phyloP scores from a whole-genome alignment of 2,888 invertebrate species.

The Achlya flavicornis region DNA sequence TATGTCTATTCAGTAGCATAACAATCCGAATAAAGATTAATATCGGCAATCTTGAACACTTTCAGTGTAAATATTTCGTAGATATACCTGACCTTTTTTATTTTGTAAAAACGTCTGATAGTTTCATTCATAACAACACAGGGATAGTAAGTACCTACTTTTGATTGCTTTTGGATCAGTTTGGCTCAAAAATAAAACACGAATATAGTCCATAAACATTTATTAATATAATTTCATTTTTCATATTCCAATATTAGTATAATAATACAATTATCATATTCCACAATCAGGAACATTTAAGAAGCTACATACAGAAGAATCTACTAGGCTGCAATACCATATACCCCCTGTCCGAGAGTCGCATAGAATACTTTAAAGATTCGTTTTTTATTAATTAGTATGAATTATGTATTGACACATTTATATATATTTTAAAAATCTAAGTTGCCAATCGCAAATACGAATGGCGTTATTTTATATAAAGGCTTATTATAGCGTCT shows the following conservation, averaged over 20 bases:
- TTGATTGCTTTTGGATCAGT: too few relatives aligned
- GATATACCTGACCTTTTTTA: too few relatives aligned
- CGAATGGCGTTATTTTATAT: constrained; percentile 67
- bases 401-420: constrained; percentile 72
- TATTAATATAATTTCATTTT: constrained; percentile 82
- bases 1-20: too few relatives aligned
- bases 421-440: constrained; percentile 69
- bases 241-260: constrained; percentile 75
- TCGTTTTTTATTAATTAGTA: constrained; percentile 63
- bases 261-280: constrained; percentile 72
- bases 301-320: constrained; percentile 79
- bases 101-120: too few relatives aligned
- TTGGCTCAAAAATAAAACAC: constrained; percentile 37
- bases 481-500: constrained; percentile 82
- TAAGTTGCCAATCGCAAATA: constrained; percentile 82
- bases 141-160: too few relatives aligned
- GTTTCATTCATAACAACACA: too few relatives aligned
- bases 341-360: constrained; percentile 75
- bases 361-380: constrained; percentile 70
- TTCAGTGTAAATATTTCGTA: too few relatives aligned
- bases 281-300: constrained; percentile 68
- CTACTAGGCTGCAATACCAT: constrained; percentile 78
- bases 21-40: too few relatives aligned
- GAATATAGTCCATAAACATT: constrained; percentile 77
- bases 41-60: too few relatives aligned